Percentiles rank a stretch among this genome's conserved stretches.
These are phyloP conservation scores for Thomomys bottae DNA, from an alignment of 2,113 vertebrate species.

Conservation along the genomic window DNA sequence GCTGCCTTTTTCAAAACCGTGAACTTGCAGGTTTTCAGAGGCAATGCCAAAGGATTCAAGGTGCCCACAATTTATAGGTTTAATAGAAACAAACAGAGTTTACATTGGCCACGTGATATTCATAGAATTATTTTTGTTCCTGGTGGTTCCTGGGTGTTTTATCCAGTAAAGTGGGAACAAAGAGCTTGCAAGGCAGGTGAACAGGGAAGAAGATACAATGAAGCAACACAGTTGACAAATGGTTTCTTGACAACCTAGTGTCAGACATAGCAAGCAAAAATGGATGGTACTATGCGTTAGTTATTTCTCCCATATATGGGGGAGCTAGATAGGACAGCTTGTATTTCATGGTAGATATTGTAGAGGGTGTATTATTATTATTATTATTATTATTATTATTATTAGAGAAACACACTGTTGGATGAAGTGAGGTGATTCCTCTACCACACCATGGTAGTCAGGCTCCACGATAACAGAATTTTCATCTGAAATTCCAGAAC, in stretches of 20 bases:
- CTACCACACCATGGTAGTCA: neutral
- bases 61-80: neutral
- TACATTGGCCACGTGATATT: neutral
- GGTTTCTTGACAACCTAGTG: neutral
- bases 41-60: accelerated
- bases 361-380: neutral
- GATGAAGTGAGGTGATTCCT: neutral
- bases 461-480: neutral
- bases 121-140: neutral
- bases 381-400: neutral
- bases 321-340: neutral
- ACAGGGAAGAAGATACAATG: neutral
- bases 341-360: neutral
- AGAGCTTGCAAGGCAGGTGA: neutral
- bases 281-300: neutral
- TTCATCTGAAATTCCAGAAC: neutral
- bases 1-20: neutral
- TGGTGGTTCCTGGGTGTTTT: too few species aligned
- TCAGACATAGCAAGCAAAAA: neutral
- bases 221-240: neutral
- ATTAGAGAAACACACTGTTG: neutral
- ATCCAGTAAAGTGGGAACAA: neutral
- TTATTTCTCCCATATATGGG: neutral
- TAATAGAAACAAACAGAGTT: neutral
- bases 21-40: neutral